Conservation (phyloP, 2,888 invertebrate species). For the Arctia plantaginis region DNA sequence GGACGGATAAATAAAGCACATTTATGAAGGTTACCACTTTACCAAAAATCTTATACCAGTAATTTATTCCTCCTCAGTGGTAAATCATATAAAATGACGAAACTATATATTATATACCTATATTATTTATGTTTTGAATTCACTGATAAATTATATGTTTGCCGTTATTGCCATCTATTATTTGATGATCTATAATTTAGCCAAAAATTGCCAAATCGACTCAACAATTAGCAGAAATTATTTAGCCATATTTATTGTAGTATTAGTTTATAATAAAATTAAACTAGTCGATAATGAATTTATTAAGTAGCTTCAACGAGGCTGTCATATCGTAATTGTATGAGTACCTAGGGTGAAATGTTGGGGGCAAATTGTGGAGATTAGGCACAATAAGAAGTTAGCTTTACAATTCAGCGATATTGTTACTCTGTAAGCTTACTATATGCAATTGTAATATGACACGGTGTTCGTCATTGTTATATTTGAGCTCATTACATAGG, state of each 20-base stretch:
- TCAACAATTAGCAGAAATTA: constrained; percentile 67
- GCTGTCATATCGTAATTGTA: constrained; percentile 64
- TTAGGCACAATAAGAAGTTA: constrained; percentile 17
- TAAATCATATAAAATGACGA: not conserved
- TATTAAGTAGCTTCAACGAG: constrained; percentile 63
- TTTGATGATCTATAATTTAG: constrained; percentile 71
- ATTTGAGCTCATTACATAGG: constrained; percentile 30
- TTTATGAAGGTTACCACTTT: not conserved
- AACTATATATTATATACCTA: not conserved
- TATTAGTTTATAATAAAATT: constrained; percentile 60
- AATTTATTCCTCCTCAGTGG: not conserved
- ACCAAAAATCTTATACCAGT: not conserved
- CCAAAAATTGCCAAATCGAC: constrained; percentile 84
- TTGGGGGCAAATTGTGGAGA: constrained; percentile 21
- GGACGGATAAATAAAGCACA: not conserved
- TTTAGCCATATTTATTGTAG: constrained; percentile 67
- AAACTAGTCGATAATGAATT: constrained; percentile 69
- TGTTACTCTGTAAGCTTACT: constrained; percentile 21
- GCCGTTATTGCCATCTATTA: constrained; percentile 21
- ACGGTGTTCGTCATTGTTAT: constrained; percentile 22
- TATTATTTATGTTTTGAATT: not conserved
- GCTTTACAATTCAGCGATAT: constrained; percentile 21
- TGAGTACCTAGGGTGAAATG: constrained; percentile 14
- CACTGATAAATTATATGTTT: not conserved
- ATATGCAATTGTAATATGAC: constrained; percentile 25